phyloP scores from a whole-genome alignment of 2,888 invertebrate species.

The Galeruca laticollis region DNA sequence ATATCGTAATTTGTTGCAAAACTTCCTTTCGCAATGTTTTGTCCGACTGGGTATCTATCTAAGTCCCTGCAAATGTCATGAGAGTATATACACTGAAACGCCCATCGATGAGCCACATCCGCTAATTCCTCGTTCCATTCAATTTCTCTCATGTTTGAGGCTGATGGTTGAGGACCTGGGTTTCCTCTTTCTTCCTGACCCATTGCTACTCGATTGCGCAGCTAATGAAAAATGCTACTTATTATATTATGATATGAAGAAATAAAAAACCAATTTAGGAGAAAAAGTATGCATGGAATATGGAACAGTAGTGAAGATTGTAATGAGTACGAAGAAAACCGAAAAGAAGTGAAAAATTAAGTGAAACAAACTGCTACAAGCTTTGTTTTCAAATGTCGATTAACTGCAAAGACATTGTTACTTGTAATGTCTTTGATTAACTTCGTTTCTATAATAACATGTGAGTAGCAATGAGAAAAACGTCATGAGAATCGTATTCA shows the following conservation, averaged over 20 bases:
- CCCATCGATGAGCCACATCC: slow-evolving; percentile 65
- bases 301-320: neutral
- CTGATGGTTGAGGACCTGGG: slow-evolving; percentile 64
- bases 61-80: slow-evolving; percentile 64
- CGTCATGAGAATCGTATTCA: too few species aligned
- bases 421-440: too few species aligned
- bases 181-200: slow-evolving; percentile 61
- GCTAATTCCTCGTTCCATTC: slow-evolving; percentile 66
- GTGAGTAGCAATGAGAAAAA: too few species aligned
- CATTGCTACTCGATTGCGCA: slow-evolving; percentile 56
- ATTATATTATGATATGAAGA: neutral
- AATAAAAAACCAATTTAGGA: neutral
- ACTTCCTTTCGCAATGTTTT: slow-evolving; percentile 63
- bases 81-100: slow-evolving; percentile 63
- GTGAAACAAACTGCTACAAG: too few species aligned
- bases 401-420: too few species aligned
- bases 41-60: slow-evolving; percentile 65
- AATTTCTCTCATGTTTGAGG: slow-evolving; percentile 62
- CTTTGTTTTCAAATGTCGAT: too few species aligned
- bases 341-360: too few species aligned
- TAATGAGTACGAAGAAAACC: too few species aligned
- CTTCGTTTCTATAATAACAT: too few species aligned
- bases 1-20: slow-evolving; percentile 59
- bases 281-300: neutral
- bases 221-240: neutral